Conservation (phyloP, 2,113 vertebrate genomes). For the Campylorhamphus procurvoides region DNA sequence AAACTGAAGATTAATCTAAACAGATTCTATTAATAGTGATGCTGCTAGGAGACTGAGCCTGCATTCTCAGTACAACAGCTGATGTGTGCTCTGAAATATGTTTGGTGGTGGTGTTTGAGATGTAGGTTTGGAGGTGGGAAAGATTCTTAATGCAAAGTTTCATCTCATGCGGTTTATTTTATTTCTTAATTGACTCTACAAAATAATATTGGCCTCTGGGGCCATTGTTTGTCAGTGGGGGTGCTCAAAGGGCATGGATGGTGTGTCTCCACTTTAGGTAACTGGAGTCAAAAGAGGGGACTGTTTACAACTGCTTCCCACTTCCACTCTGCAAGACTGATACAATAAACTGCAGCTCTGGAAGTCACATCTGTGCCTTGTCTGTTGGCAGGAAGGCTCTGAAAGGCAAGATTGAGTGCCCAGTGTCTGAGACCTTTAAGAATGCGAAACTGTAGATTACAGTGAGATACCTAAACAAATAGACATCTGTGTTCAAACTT, state of each 20-base stretch:
- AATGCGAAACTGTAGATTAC: neutral
- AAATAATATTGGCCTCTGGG: neutral
- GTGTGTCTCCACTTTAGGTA: neutral
- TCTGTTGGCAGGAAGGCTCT: neutral
- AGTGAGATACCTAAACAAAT: neutral
- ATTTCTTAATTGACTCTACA: neutral
- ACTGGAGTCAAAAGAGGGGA: neutral
- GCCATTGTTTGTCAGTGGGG: neutral
- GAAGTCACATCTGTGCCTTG: neutral
- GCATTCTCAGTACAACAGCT: slow-evolving; percentile 63
- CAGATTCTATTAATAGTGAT: slow-evolving; percentile 68
- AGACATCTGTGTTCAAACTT: neutral
- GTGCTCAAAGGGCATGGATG: neutral
- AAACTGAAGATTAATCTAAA: slow-evolving; percentile 69
- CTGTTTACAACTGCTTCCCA: neutral
- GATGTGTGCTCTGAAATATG: slow-evolving; percentile 54
- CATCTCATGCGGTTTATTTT: neutral
- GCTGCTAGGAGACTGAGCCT: slow-evolving; percentile 69
- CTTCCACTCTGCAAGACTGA: neutral
- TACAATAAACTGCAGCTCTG: neutral
- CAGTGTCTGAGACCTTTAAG: neutral
- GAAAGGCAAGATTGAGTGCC: neutral
- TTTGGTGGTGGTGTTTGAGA: slow-evolving; percentile 30
- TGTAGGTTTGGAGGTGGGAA: slow-evolving; percentile 4
- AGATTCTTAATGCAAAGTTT: neutral